Percentiles rank a stretch among this genome's conserved stretches.
Evolutionary conservation across 2,888 invertebrate species (phyloP).

Genomic region (Xestia c-nigrum): DNA sequence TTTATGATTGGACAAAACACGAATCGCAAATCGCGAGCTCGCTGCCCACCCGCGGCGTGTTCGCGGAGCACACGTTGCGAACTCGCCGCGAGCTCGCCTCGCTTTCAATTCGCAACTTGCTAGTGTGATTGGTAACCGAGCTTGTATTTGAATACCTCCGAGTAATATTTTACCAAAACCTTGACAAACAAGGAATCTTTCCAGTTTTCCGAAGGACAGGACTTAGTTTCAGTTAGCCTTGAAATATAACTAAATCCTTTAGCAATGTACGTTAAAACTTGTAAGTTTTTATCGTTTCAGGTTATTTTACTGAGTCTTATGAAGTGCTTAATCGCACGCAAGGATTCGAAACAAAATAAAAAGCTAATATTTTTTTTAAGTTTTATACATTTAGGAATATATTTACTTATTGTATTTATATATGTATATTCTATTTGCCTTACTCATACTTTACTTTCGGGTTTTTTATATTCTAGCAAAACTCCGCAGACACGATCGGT

Average conservation of each 20-base stretch:
- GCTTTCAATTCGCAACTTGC: too few species aligned
- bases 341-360: constrained; percentile 10
- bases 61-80: too few species aligned
- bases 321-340: constrained; percentile 25
- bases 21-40: too few species aligned
- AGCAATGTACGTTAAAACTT: constrained; percentile 3
- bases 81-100: too few species aligned
- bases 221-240: constrained; percentile 19
- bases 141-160: neutral
- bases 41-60: too few species aligned
- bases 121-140: too few species aligned
- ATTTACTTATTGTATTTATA: neutral
- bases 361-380: neutral
- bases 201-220: constrained; percentile 20
- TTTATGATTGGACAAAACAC: too few species aligned
- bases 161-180: constrained; percentile 16
- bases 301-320: constrained; percentile 10
- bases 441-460: neutral
- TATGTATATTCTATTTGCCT: neutral
- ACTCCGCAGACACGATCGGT: neutral
- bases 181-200: constrained; percentile 5
- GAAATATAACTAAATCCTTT: constrained; percentile 18
- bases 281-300: constrained; percentile 13
- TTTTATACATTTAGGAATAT: neutral
- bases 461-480: neutral